Conservation (phyloP, 2,797 vertebrate genomes). For the Gadopsis bispinosus region DNA sequence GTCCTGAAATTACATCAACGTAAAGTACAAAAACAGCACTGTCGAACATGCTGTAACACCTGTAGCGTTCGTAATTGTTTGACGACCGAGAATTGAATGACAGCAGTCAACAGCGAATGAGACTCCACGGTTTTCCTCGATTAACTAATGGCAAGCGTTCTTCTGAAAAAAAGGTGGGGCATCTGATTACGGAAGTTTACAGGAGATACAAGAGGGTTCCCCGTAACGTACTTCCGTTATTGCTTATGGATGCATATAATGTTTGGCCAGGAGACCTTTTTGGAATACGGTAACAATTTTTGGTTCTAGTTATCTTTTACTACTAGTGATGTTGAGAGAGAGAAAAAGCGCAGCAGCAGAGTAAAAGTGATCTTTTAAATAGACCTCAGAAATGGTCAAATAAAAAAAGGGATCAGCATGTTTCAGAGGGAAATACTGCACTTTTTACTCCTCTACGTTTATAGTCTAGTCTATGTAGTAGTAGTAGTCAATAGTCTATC, state of each 20-base stretch:
- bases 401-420: neutral
- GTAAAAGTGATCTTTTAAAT: neutral
- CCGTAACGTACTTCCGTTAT: slow-evolving; percentile 9
- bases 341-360: neutral
- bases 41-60: slow-evolving; percentile 3
- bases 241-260: neutral
- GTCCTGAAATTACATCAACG: fast-evolving
- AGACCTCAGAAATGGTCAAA: neutral
- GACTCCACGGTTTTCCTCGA: fast-evolving
- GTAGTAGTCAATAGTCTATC: too few relatives aligned
- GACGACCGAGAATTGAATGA: neutral
- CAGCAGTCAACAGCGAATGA: slow-evolving; percentile 36
- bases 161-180: slow-evolving; percentile 29
- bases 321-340: too few relatives aligned
- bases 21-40: slow-evolving; percentile 15
- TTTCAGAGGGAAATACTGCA: neutral
- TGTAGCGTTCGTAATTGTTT: slow-evolving; percentile 19
- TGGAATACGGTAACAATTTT: neutral
- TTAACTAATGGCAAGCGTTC: slow-evolving; percentile 53
- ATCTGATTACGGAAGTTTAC: neutral
- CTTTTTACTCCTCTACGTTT: neutral
- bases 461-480: too few relatives aligned
- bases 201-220: neutral
- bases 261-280: neutral
- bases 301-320: neutral